These are phyloP conservation scores for Denticeps clupeoides DNA, from an alignment of 2,797 vertebrate species.

Conservation along the genomic window DNA sequence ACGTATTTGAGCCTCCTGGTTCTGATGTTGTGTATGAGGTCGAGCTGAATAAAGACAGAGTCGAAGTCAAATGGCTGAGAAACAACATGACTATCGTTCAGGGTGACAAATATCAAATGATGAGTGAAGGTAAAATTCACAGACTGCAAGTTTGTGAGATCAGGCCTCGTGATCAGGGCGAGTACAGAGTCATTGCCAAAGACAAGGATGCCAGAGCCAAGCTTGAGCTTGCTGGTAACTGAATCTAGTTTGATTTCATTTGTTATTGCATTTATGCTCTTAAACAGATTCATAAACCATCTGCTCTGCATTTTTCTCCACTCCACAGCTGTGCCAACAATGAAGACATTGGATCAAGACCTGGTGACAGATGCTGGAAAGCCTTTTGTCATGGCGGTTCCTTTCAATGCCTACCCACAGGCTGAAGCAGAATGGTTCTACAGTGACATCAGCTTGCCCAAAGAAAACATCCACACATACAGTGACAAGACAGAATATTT, in stretches of 20 bases:
- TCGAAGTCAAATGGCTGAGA: conserved; percentile 92
- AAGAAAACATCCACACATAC: conserved; percentile 73
- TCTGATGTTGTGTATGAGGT: conserved; percentile 82
- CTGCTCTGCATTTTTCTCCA: conserved; percentile 12
- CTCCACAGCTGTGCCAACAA: conserved; percentile 75
- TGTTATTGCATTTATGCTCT: too few species aligned
- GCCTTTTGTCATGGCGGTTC: conserved; percentile 79
- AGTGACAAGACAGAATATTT: conserved; percentile 78
- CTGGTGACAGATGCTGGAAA: conserved; percentile 87
- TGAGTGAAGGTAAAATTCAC: conserved; percentile 92
- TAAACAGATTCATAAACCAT: not conserved
- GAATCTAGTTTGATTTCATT: not conserved
- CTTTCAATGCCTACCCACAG: conserved; percentile 85
- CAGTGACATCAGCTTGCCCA: conserved; percentile 61
- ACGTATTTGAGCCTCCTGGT: conserved; percentile 79
- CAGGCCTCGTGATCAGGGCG: conserved; percentile 86
- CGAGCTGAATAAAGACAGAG: conserved; percentile 91
- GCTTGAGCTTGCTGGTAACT: conserved; percentile 86
- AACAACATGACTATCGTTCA: conserved; percentile 94
- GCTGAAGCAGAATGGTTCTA: conserved; percentile 88
- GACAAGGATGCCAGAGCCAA: conserved; percentile 95
- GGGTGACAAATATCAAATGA: conserved; percentile 97
- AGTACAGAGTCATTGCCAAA: conserved; percentile 89
- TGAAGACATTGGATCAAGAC: conserved; percentile 85
- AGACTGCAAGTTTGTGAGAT: conserved; percentile 91